Conservation (phyloP, 2,888 invertebrate genomes). For the Lacanobia oleracea region DNA sequence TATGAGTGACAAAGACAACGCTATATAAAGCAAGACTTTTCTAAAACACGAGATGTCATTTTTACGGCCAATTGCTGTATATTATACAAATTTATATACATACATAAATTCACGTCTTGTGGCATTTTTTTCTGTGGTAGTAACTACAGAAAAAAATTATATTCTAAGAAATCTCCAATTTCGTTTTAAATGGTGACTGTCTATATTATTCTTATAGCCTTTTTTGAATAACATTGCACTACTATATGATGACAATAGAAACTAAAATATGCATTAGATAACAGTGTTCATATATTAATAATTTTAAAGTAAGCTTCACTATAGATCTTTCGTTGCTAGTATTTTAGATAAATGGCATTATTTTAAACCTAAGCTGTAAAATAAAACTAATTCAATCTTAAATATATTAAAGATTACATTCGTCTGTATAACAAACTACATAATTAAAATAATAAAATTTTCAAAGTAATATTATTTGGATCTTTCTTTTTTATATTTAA, state of each 20-base stretch:
- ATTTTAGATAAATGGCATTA: slow-evolving; percentile 14
- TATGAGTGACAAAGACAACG: background rate
- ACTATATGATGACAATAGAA: background rate
- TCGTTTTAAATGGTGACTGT: slow-evolving; percentile 17
- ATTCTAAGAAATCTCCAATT: slow-evolving; percentile 31
- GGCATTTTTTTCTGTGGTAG: no score
- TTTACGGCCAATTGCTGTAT: background rate
- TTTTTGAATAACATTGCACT: slow-evolving; percentile 10
- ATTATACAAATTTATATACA: background rate
- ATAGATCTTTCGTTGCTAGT: background rate
- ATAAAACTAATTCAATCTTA: slow-evolving; percentile 10
- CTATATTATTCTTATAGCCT: background rate
- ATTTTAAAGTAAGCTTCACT: background rate
- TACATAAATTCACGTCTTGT: no score
- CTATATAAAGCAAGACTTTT: background rate
- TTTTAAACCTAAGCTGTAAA: background rate
- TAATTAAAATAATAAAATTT: no score
- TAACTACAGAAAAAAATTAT: no score
- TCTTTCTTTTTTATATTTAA: background rate
- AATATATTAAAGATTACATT: background rate
- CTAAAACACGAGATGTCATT: background rate
- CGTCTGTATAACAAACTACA: background rate
- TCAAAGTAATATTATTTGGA: background rate
- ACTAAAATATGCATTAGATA: background rate
- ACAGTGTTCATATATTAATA: background rate